phyloP scores from a whole-genome alignment of 2,797 vertebrate species.

The Clamator glandarius region DNA sequence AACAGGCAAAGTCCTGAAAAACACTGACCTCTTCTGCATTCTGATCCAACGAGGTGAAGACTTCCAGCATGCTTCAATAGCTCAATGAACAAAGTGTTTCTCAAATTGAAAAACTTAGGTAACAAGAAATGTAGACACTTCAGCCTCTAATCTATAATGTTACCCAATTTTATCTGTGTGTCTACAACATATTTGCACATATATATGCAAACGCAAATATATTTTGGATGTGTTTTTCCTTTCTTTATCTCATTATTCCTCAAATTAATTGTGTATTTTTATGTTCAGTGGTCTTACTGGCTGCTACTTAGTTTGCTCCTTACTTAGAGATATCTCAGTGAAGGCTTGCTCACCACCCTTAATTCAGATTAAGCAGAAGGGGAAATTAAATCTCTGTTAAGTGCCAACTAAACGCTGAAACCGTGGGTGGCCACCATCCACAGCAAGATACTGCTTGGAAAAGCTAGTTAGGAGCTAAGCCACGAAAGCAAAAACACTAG shows the following conservation, averaged over 20 bases:
- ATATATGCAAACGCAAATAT: neutral
- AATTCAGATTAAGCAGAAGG: neutral
- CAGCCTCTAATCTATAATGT: neutral
- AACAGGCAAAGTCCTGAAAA: neutral
- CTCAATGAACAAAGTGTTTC: neutral
- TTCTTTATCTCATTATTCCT: neutral
- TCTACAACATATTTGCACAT: neutral
- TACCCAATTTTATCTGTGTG: neutral
- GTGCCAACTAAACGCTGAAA: conserved; percentile 29
- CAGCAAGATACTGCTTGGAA: neutral
- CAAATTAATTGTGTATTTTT: neutral
- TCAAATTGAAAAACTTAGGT: neutral
- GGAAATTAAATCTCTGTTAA: conserved; percentile 20
- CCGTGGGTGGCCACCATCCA: neutral
- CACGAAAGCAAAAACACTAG: neutral
- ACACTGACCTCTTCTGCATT: neutral
- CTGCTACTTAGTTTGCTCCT: neutral
- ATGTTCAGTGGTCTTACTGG: neutral
- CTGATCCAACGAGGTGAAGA: neutral
- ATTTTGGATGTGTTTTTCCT: neutral
- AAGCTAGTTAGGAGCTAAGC: neutral
- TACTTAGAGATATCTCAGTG: neutral
- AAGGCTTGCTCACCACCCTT: neutral
- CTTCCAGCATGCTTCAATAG: neutral
- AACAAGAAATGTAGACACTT: neutral